These are phyloP conservation scores for Sycophila sp. DNA, from an alignment of 1,140 invertebrate species.

Conservation along the genomic window DNA sequence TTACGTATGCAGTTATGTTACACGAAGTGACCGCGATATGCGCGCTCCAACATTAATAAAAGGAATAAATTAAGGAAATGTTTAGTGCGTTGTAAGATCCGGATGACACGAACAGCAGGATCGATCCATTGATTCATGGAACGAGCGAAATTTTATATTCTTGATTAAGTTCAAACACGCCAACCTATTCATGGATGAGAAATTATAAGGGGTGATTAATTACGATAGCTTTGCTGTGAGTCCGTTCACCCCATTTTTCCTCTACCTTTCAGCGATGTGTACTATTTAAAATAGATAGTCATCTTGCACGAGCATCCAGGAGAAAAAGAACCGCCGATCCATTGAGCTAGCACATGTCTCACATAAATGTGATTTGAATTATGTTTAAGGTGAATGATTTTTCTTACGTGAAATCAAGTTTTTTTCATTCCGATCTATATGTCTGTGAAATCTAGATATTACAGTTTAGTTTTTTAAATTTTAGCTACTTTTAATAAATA, in stretches of 20 bases:
- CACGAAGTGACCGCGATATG: no score
- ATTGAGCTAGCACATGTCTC: no score
- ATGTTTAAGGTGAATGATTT: no score
- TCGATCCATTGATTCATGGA: conserved; percentile 8
- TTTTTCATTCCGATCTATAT: no score
- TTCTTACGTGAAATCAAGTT: no score
- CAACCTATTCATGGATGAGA: neutral
- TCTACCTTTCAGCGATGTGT: neutral
- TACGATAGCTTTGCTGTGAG: neutral
- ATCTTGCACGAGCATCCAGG: neutral
- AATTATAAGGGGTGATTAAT: conserved; percentile 7
- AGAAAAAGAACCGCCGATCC: no score
- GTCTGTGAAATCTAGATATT: no score
- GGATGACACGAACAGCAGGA: neutral
- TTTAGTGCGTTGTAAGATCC: conserved; percentile 2
- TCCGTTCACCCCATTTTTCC: neutral
- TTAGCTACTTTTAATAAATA: no score
- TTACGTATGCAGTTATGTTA: no score
- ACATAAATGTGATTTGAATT: no score
- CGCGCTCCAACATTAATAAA: no score
- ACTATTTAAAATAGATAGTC: conserved; percentile 22
- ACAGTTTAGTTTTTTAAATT: no score
- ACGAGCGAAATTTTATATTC: conserved; percentile 3
- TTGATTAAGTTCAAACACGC: conserved; percentile 15
- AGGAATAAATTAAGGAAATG: conserved; percentile 1